phyloP scores from a whole-genome alignment of 1,140 invertebrate species.

The Mizuhopecten yessoensis region DNA sequence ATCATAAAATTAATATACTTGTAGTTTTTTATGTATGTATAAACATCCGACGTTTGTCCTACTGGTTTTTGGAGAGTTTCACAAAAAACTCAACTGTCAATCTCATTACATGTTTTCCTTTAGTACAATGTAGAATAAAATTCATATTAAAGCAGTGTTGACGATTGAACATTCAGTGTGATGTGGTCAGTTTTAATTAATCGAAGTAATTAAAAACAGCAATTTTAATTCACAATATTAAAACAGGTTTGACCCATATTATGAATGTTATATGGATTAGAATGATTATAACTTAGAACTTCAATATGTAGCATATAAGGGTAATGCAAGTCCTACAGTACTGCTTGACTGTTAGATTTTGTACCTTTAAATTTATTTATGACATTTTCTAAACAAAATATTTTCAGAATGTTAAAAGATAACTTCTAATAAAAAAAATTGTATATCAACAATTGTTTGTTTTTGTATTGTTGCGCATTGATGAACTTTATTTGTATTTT shows the following conservation, averaged over 20 bases:
- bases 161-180: background rate
- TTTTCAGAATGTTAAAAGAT: background rate
- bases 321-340: background rate
- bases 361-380: background rate
- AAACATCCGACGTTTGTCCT: background rate
- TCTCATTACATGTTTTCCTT: background rate
- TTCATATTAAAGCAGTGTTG: background rate
- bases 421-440: slow-evolving; percentile 24
- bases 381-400: slow-evolving; percentile 29
- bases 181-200: background rate
- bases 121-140: background rate
- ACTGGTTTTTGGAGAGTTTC: background rate
- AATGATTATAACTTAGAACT: background rate
- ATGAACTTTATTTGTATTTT: background rate
- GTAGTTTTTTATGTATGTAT: background rate
- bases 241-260: too few relatives aligned
- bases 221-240: background rate
- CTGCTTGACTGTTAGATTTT: background rate
- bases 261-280: too few relatives aligned
- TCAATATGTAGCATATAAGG: background rate
- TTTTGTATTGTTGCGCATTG: background rate
- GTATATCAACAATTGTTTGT: background rate
- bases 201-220: background rate
- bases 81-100: background rate
- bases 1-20: slow-evolving; percentile 22